phyloP scores from a whole-genome alignment of 2,888 invertebrate species.

The Chrysodeixis includens region DNA sequence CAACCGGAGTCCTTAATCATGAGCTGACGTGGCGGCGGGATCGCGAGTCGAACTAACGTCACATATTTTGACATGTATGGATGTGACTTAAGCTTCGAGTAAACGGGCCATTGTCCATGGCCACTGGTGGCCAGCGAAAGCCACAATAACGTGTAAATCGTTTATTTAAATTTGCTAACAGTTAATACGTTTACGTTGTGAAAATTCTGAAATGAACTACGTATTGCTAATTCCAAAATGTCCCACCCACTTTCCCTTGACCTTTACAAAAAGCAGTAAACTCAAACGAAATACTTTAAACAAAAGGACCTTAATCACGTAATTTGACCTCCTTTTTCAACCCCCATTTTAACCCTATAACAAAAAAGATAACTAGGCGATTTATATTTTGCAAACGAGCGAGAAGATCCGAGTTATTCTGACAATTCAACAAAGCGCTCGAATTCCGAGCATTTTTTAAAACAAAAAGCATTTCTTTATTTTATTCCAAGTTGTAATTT shows the following conservation, averaged over 20 bases:
- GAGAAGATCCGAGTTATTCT: neutral
- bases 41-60: too few species aligned
- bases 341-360: neutral
- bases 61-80: too few species aligned
- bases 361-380: neutral
- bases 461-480: neutral
- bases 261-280: neutral
- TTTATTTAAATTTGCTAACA: too few species aligned
- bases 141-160: too few species aligned
- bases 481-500: constrained; percentile 3
- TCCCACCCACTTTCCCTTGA: neutral
- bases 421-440: neutral
- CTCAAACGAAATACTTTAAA: neutral
- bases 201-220: too few species aligned
- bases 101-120: too few species aligned
- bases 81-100: too few species aligned
- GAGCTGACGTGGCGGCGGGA: too few species aligned
- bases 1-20: too few species aligned
- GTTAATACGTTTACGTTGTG: too few species aligned
- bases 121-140: too few species aligned
- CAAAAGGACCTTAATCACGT: neutral
- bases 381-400: constrained; percentile 6
- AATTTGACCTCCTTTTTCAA: neutral
- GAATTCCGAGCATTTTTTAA: neutral
- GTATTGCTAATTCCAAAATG: neutral